A percentile compares a stretch with the other conserved stretches of the same genome.
phyloP scores from a whole-genome alignment of 2,113 vertebrate species.

The Osmerus eperlanus region DNA sequence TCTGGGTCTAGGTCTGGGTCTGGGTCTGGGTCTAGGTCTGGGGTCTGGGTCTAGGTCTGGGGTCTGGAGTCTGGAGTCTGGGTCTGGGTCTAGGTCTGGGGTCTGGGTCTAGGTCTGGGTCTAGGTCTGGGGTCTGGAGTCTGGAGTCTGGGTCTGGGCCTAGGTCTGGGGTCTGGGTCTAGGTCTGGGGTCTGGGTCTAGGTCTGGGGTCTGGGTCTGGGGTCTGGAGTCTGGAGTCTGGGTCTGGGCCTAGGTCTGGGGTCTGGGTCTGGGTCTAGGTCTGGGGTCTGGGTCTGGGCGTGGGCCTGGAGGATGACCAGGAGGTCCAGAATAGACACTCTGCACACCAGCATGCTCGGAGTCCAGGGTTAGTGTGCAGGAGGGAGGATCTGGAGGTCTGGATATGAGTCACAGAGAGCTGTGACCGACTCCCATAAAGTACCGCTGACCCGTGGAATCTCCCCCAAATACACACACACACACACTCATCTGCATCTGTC shows the following conservation, averaged over 20 bases:
- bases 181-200: too few relatives aligned
- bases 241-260: background rate
- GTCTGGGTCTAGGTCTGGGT: background rate
- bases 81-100: background rate
- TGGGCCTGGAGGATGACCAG: conserved; percentile 29
- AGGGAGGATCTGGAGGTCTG: background rate
- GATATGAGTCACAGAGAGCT: too few relatives aligned
- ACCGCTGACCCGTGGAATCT: conserved; percentile 10
- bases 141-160: conserved; percentile 18
- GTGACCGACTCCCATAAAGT: background rate
- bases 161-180: too few relatives aligned
- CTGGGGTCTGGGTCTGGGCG: background rate
- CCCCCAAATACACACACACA: background rate
- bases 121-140: conserved; percentile 10
- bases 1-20: conserved; percentile 20
- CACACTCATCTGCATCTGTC: background rate
- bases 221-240: background rate
- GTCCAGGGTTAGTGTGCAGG: too few relatives aligned
- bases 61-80: background rate
- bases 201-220: background rate
- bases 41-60: too few relatives aligned
- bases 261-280: conserved; percentile 13
- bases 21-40: conserved; percentile 3
- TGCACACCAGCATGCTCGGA: too few relatives aligned
- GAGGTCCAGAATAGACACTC: background rate